These are phyloP conservation scores for Fragum sueziense DNA, from an alignment of 2,888 invertebrate genomes.

Conservation along the genomic window DNA sequence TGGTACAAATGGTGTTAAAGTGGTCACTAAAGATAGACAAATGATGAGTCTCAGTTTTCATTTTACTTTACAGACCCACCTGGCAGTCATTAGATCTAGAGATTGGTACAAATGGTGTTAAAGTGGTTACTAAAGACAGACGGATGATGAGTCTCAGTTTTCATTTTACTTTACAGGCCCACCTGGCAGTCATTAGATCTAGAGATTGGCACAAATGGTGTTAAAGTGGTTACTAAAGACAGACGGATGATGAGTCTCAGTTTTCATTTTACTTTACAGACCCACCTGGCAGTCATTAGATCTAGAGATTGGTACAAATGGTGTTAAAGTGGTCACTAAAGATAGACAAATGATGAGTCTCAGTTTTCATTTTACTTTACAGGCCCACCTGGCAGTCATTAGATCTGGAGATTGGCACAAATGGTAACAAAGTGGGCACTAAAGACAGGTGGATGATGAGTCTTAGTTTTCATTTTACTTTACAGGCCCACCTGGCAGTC, in stretches of 20 bases:
- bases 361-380: slow-evolving; percentile 96
- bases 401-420: slow-evolving; percentile 93
- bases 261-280: too few relatives aligned
- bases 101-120: slow-evolving; percentile 94
- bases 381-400: slow-evolving; percentile 60
- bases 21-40: too few relatives aligned
- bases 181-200: too few relatives aligned
- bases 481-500: too few relatives aligned
- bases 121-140: slow-evolving; percentile 93
- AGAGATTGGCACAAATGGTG: too few relatives aligned
- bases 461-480: slow-evolving; percentile 97
- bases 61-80: slow-evolving; percentile 53
- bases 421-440: slow-evolving; percentile 92
- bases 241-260: too few relatives aligned
- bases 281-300: slow-evolving; percentile 59
- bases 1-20: too few relatives aligned
- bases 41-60: too few relatives aligned
- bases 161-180: too few relatives aligned
- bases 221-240: too few relatives aligned
- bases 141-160: slow-evolving; percentile 96
- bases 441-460: slow-evolving; percentile 95
- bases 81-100: slow-evolving; percentile 85
- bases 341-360: slow-evolving; percentile 96
- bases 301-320: slow-evolving; percentile 95
- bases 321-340: slow-evolving; percentile 91